Evolutionary conservation across 2,113 vertebrate genomes (phyloP), one percentile per base, ranked within the genome.

Genomic region (Epinephelus fuscoguttatus): DNA sequence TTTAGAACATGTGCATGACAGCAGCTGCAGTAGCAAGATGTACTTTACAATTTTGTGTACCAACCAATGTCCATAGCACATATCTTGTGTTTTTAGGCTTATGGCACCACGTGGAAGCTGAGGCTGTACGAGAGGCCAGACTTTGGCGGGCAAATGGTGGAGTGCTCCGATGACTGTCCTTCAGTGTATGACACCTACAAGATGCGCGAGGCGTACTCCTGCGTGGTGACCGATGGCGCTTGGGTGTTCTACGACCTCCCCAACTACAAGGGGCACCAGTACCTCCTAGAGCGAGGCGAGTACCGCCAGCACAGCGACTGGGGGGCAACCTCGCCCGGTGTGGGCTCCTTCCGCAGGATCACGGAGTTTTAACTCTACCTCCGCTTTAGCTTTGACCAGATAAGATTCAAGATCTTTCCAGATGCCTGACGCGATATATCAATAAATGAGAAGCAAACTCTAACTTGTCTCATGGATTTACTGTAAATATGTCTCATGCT

Each of bases 191-290:
- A 94, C 0, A 70, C 88, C 42, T 93, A 90, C 76, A 94, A 91
- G 69, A 62, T 90, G 67, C 87, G 81, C 0, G 92, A 94, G 78
- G 84, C 91, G 5, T 89, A 93, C 84, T 95, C 94, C 81, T 94
- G 94, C 2, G 84, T 89, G 74, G 94, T 95, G 56, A 69, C 88
- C 17, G 90, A 94, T 0, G 94, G 94, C 1, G 89, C 89, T 81
- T 94, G 94, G 94, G 81, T 90, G 60, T 88, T 94, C 68, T 95
- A 89, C 17, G 92, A 94, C 81, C 93, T 94, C 33, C 89, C 93
- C 57, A 92, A 84, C 82, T 95, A 91, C 77, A 92, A 72, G 50
- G 93, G 93, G 19, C 91, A 89, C 40, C 94, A 95, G 84, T 95
- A 90, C 84, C 84, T 94, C 50, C 84, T 95, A 11, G 91, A 91